Percentiles rank a stretch among this genome's conserved stretches.
Conservation (phyloP, 2,113 vertebrate genomes). For the Ginglymostoma cirratum region DNA sequence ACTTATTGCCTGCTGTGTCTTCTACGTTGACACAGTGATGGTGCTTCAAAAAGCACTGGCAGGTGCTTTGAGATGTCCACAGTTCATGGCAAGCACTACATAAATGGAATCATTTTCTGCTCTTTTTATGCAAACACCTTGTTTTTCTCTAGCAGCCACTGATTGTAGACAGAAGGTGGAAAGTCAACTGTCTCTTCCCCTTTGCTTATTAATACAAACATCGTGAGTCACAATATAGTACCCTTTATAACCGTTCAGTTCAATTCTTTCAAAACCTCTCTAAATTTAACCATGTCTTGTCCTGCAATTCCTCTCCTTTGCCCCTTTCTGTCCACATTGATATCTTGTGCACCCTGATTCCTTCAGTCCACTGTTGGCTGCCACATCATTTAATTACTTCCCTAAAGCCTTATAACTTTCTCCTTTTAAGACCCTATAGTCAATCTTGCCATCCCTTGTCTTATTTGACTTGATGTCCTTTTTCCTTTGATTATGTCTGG, state of each 20-base stretch:
- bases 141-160: neutral
- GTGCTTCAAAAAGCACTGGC: too few species aligned
- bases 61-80: too few species aligned
- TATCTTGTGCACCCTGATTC: neutral
- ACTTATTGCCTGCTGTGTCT: too few species aligned
- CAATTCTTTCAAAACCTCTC: neutral
- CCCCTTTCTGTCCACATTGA: neutral
- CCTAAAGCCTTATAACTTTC: neutral
- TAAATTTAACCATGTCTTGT: neutral
- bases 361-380: neutral
- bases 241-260: neutral
- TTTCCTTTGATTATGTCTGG: neutral
- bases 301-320: neutral
- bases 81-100: too few species aligned
- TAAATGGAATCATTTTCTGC: neutral
- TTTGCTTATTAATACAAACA: neutral
- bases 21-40: too few species aligned
- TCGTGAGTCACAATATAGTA: neutral
- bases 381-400: neutral
- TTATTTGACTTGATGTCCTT: neutral
- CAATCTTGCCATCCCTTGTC: neutral
- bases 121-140: neutral
- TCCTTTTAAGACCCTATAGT: neutral
- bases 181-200: neutral
- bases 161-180: neutral